phyloP scores from a whole-genome alignment of 2,113 vertebrate genomes.

The Notothenia rossii region DNA sequence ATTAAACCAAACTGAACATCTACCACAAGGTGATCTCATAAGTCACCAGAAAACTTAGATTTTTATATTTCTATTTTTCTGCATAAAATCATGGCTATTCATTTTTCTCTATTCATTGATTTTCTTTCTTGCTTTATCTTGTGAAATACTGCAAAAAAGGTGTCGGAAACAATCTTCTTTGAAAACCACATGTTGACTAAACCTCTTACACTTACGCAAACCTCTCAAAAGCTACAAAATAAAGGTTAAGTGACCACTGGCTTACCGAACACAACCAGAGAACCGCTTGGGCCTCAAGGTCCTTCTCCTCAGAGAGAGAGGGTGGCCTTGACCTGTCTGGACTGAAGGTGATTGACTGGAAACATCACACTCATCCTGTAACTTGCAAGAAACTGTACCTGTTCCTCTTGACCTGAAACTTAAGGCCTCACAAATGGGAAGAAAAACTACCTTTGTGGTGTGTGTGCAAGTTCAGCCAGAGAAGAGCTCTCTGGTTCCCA shows the following conservation, averaged over 20 bases:
- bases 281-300: background rate
- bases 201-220: background rate
- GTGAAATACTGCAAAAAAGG: background rate
- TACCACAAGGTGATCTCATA: background rate
- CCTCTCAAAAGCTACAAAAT: background rate
- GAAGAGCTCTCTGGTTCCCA: conserved; percentile 51
- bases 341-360: conserved; percentile 42
- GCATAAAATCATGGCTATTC: background rate
- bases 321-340: background rate
- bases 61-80: background rate
- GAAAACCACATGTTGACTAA: background rate
- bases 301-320: background rate
- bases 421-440: conserved; percentile 64
- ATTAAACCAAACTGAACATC: background rate
- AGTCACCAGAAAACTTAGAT: no score
- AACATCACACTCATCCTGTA: conserved; percentile 59
- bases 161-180: background rate
- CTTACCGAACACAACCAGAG: background rate
- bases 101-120: background rate
- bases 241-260: background rate
- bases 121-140: background rate
- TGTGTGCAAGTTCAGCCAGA: conserved; percentile 4
- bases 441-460: conserved; percentile 74
- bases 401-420: conserved; percentile 76
- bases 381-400: conserved; percentile 54